Evolutionary conservation across 2,797 vertebrate genomes (phyloP), one percentile per base, ranked within the genome.

Genomic region (Macroramphosus scolopax): DNA sequence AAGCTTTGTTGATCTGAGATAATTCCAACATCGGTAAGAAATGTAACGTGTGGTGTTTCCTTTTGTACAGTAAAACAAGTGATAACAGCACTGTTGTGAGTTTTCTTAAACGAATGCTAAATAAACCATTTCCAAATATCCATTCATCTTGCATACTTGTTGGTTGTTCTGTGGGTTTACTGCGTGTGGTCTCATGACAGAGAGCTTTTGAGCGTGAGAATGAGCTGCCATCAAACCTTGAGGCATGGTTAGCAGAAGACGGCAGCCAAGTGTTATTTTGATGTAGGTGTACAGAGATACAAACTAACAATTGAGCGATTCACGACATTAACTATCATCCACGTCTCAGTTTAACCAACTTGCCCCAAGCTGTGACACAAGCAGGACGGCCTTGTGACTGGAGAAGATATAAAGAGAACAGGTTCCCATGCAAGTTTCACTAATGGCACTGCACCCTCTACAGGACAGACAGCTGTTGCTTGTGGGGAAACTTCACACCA

Each of bases 361-460:
- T 24, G 73, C 84, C 80, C 40, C 28, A 5, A 75, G 82, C 82
- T 15, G 54, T 1, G 46, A 65, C 68, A 58, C 59, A 38, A 80
- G 72, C 54, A 67, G 57, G 17, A 68, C 32, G 76, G 68, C 45
- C 86, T 87, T 87, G 86, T 89, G 88, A 89, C 85, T 75, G 45
- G 12, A 63, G 49, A 77, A 5, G 8, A n/a, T n/a, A n/a, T n/a
- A 76, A 73, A 86, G 68, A 48, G 17, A 60, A 42, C 54, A 36
- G 62, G 50, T 84, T 86, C 81, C 62, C 72, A 64, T 69, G 55
- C 42, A 13, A 39, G 35, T 15, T 36, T 47, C 10, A 5, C n/a
- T 6, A 6, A 58, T 6, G 11, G 6, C 18, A 31, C 3, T 52
- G 75, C 40, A 1, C 79, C 82, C 79, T 70, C 78, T 75, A 31